Evolutionary conservation across 2,113 vertebrate species (phyloP).

Genomic region (Enhydra lutris): DNA sequence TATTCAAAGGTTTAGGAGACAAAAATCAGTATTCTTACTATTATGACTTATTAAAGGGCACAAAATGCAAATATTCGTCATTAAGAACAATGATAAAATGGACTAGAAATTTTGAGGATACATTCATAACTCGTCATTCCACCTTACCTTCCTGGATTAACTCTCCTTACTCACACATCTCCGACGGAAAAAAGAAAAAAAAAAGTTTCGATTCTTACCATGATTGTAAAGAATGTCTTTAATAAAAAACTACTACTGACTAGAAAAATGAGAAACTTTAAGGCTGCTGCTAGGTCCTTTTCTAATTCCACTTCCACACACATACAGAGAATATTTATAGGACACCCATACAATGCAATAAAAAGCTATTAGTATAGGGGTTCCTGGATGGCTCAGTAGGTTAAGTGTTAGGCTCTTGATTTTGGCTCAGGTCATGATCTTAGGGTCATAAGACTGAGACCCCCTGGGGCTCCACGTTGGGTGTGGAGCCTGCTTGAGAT

Average conservation of each 20-base stretch:
- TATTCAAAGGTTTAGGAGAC: background rate
- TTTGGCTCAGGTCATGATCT: background rate
- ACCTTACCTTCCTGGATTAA: background rate
- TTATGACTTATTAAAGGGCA: background rate
- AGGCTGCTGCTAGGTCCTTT: background rate
- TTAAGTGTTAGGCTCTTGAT: background rate
- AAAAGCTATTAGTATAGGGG: background rate
- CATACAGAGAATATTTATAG: background rate
- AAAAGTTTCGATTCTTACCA: background rate
- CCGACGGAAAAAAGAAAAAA: background rate
- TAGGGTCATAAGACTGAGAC: background rate
- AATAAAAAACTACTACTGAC: background rate
- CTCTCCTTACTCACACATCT: background rate
- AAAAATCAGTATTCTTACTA: background rate
- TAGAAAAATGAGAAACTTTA: background rate
- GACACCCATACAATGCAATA: background rate
- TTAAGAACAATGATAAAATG: background rate
- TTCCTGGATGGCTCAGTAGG: background rate
- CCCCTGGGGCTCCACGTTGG: background rate
- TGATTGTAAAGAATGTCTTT: background rate
- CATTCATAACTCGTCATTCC: background rate
- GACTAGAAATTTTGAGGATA: background rate
- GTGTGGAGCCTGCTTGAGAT: background rate
- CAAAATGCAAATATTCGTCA: background rate
- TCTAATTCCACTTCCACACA: background rate